Evolutionary conservation across 2,888 invertebrate species (phyloP).

Genomic region (Sphinx pinastri): DNA sequence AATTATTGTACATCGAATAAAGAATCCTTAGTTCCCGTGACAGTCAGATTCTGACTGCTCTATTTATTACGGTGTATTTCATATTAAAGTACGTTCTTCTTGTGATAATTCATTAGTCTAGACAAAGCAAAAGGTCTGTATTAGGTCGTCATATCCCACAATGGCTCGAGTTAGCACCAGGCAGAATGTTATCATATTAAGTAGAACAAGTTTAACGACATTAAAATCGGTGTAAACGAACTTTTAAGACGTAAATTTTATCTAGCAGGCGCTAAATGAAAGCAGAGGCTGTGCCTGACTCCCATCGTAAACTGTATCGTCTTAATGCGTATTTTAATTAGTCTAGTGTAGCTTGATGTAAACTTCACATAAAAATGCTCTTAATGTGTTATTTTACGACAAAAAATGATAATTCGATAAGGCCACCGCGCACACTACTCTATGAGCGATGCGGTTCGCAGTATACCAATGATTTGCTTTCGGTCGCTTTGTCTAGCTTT

Average conservation of each 20-base stretch:
- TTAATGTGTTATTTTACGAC: slow-evolving; percentile 18
- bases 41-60: too few species aligned
- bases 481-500: too few species aligned
- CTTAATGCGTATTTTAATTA: slow-evolving; percentile 15
- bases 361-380: slow-evolving; percentile 15
- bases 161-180: neutral
- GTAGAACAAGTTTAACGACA: slow-evolving; percentile 5
- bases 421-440: too few species aligned
- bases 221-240: slow-evolving; percentile 29
- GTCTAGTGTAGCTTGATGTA: slow-evolving; percentile 2
- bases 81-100: too few species aligned
- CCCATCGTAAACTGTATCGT: slow-evolving; percentile 13
- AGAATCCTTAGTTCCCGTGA: too few species aligned
- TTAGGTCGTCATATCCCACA: neutral
- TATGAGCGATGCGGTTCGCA: too few species aligned
- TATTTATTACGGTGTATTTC: too few species aligned
- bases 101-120: too few species aligned
- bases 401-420: slow-evolving; percentile 7
- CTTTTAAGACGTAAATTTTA: neutral
- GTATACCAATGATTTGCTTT: too few species aligned
- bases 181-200: neutral
- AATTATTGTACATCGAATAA: too few species aligned
- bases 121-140: too few species aligned
- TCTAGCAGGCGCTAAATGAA: slow-evolving; percentile 1
- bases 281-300: neutral